Evolutionary conservation across 2,797 vertebrate species (phyloP).

Genomic region (Columba guinea): DNA sequence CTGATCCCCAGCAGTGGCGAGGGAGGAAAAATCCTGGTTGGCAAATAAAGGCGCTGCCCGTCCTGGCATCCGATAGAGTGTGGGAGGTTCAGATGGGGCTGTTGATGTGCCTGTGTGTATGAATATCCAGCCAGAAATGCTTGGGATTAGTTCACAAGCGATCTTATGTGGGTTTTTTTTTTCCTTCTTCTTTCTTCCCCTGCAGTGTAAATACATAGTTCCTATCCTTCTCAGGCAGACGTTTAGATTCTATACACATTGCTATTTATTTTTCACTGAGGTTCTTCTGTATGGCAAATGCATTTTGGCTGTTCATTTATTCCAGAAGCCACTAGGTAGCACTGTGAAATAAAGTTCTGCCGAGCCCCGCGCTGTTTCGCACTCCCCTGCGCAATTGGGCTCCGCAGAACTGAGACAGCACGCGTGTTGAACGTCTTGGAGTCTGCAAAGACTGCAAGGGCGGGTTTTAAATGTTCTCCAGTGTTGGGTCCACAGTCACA

Average conservation of each 20-base stretch:
- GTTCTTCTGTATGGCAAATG: not conserved
- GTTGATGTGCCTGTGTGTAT: not conserved
- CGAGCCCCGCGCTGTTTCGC: accelerated
- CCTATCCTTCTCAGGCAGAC: not conserved
- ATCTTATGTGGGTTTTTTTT: not conserved
- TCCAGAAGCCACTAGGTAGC: slow-evolving; percentile 63
- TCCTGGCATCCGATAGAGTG: not conserved
- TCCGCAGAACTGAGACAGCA: not conserved
- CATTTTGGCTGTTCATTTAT: not conserved
- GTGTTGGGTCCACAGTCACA: not conserved
- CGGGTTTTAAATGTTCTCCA: not conserved
- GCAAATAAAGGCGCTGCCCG: not conserved
- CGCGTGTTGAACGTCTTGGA: no score
- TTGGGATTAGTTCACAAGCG: not conserved
- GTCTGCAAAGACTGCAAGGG: not conserved
- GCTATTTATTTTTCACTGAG: accelerated
- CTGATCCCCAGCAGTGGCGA: accelerated
- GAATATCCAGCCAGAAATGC: not conserved
- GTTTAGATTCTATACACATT: not conserved
- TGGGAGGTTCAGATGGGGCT: not conserved
- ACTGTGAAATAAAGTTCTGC: slow-evolving; percentile 64
- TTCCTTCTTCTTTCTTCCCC: accelerated
- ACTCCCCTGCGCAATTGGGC: not conserved
- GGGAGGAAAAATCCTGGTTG: not conserved
- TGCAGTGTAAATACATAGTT: not conserved